Evolutionary conservation across 1,140 invertebrate genomes (phyloP), one percentile per base, ranked within the genome.

Genomic region (Teleopsis dalmanni): DNA sequence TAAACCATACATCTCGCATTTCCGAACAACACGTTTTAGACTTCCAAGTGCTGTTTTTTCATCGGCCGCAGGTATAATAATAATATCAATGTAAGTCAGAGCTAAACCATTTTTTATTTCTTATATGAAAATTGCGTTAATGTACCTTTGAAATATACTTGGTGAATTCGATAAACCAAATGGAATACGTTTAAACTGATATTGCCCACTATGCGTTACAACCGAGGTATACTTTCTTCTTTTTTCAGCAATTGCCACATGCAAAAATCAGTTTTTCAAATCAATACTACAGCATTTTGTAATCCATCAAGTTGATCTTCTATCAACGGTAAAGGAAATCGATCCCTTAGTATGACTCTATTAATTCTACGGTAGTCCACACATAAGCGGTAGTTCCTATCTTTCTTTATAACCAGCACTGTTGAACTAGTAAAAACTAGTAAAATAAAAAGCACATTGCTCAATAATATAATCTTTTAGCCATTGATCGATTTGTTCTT

Each of bases 381-480:
- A 43, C 57, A 59, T 7, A 58, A 29, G 33, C 45, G 9, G 29
- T 21, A 14, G 26, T 29, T 35, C 36, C 37, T 19, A 35, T 52
- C 40, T 53, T 57, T 47, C 57, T 59, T 43, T 46, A 53, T 42
- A 7, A 53, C 55, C n/a, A 62, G 36, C 10, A 59, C 55, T 1
- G 60, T 31, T 25, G 49, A 52, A 40, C 57, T 58, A 18, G 47
- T 23, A 48, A n/a, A n/a, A n/a, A n/a, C n/a, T n/a, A n/a, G n/a
- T n/a, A n/a, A 48, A 56, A 38, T 53, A 51, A n/a, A 49, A 62
- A 26, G 23, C 52, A 47, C 50, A 56, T 18, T 47, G 49, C 33
- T 47, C 21, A 19, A 63, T 55, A 3, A 63, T 52, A 4, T 51
- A 53, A 6, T 56, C 42, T 4, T 56, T 18, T n/a, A 59, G 40